A percentile compares a stretch with the other conserved stretches of the same genome.
phyloP scores from a whole-genome alignment of 2,113 vertebrate species.

The Azemiops feae region DNA sequence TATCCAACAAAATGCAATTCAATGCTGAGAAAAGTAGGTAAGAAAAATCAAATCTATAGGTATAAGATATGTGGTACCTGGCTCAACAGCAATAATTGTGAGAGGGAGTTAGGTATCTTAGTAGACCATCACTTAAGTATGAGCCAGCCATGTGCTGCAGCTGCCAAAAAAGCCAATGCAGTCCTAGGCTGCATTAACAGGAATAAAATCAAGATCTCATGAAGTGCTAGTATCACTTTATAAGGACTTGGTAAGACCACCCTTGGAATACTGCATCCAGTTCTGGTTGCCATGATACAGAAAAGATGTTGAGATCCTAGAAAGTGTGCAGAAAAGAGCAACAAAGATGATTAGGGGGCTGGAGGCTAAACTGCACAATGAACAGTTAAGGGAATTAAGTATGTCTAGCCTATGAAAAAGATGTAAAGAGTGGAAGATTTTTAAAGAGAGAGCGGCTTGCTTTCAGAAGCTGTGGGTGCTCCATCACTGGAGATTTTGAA shows the following conservation, averaged over 20 bases:
- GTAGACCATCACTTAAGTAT: background rate
- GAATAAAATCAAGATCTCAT: background rate
- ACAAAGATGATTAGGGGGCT: background rate
- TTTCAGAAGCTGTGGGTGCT: too few relatives aligned
- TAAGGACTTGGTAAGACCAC: background rate
- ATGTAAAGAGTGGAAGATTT: too few relatives aligned
- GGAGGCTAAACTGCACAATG: background rate
- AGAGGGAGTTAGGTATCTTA: background rate
- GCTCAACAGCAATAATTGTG: background rate
- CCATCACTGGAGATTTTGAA: too few relatives aligned
- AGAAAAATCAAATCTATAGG: background rate
- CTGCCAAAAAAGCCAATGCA: background rate
- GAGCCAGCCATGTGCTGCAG: background rate
- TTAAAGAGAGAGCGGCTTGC: too few relatives aligned
- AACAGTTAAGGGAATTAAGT: background rate
- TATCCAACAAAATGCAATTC: background rate
- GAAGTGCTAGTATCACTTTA: background rate
- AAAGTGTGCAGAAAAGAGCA: background rate
- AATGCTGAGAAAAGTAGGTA: background rate
- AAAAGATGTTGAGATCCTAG: background rate
- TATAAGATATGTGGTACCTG: background rate
- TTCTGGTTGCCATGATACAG: background rate
- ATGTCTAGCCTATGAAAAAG: too few relatives aligned
- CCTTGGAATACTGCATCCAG: background rate
- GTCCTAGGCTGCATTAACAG: too few relatives aligned